Conservation (phyloP, 2,113 vertebrate genomes). For the Turnix velox region DNA sequence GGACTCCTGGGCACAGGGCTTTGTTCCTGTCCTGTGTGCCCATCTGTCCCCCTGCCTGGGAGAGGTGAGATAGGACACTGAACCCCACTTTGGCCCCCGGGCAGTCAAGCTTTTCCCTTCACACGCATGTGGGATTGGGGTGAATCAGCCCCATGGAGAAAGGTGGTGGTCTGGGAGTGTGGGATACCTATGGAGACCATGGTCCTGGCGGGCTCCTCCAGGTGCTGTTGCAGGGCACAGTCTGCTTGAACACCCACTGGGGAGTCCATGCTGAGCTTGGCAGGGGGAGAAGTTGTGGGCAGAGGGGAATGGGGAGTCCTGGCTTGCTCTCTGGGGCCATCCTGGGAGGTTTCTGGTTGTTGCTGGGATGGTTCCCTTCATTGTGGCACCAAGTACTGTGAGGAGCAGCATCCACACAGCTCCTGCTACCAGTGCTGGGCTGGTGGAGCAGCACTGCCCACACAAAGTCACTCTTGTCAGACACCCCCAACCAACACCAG, state of each 20-base stretch:
- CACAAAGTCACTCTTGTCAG: too few species aligned
- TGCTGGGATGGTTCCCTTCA: neutral
- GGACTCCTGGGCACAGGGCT: slow-evolving; percentile 78
- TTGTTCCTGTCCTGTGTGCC: slow-evolving; percentile 26
- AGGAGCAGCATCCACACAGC: neutral
- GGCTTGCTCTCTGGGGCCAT: neutral
- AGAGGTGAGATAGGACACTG: slow-evolving; percentile 21
- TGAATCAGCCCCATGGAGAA: neutral
- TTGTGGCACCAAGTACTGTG: neutral
- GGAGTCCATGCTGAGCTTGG: neutral
- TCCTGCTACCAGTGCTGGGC: neutral
- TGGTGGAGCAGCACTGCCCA: fast-evolving
- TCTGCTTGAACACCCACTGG: too few species aligned
- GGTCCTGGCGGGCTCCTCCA: neutral
- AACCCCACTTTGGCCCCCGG: fast-evolving
- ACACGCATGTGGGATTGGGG: neutral
- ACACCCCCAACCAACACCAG: neutral
- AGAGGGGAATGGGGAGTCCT: neutral
- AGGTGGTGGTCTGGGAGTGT: neutral
- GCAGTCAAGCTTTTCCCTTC: neutral
- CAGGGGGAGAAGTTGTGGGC: neutral
- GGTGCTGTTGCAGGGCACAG: neutral
- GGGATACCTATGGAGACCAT: too few species aligned
- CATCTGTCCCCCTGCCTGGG: neutral
- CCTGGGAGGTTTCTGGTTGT: neutral